Evolutionary conservation across 2,113 vertebrate genomes (phyloP).

Genomic region (Fulica atra): DNA sequence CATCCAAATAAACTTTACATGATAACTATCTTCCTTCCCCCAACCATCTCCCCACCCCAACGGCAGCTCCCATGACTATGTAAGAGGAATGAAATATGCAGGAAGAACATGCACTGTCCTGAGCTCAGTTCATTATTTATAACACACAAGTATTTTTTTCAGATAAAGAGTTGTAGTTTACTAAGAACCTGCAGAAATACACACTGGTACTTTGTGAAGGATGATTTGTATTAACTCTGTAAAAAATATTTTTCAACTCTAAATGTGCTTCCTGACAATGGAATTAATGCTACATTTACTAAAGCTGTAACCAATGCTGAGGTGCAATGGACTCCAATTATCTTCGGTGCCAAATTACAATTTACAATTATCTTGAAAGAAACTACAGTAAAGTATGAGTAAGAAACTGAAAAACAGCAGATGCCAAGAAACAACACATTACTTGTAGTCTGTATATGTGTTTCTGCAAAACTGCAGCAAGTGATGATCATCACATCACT

Average conservation of each 20-base stretch:
- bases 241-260: neutral
- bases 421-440: neutral
- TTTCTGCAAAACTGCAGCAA: neutral
- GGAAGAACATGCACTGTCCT: neutral
- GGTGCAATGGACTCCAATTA: neutral
- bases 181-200: neutral
- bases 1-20: neutral
- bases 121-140: neutral
- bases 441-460: neutral
- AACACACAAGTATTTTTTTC: neutral
- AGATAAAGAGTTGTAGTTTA: neutral
- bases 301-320: neutral
- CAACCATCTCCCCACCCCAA: neutral
- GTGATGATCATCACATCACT: neutral
- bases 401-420: neutral
- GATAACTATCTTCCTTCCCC: neutral
- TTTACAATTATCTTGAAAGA: neutral
- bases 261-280: neutral
- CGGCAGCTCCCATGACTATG: neutral
- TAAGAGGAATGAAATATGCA: neutral
- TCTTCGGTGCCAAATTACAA: neutral
- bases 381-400: neutral
- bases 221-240: neutral
- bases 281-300: neutral
- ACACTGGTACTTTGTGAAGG: rapidly evolving